Evolutionary conservation across 2,888 invertebrate species (phyloP), one percentile per base, ranked within the genome.

Genomic region (Biston betularia): DNA sequence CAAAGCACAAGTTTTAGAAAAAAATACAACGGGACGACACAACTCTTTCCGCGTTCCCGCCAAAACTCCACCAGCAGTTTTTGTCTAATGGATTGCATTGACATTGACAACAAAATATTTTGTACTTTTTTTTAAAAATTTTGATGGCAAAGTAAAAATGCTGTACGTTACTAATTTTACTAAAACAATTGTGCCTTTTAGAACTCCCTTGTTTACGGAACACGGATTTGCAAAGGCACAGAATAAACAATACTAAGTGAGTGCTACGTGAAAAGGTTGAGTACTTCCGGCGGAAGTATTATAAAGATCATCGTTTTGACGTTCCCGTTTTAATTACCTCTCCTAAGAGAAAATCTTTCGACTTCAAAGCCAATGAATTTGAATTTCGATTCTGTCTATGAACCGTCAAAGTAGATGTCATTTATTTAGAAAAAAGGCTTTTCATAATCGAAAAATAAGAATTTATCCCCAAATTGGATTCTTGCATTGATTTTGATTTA

Each of bases 281-380:
- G 14, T 48, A 49, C 58, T 58, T 58, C 58, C 54, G 58, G 50
- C 58, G 54, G 50, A 58, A 72, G 63, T 73, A 65, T 60, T 55
- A 49, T 49, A 50, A 70, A 73, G 71, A 58, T 63, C 59, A 34
- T 38, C 35, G 68, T 70, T 63, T 62, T 53, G 53, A 52, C 54
- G 40, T 66, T 50, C 48, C 45, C 62, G 70, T 71, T 70, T 75
- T 72, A 79, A 80, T 79, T 74, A 76, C 35, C 72, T 76, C 72
- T 72, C 73, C 8, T 24, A 53, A 76, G 72, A 71, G 63, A 74
- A 38, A 66, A 56, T 68, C 7, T 49, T 8, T 44, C n/a, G 14
- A 63, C 69, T 73, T 78, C 72, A 75, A 79, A 79, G 74, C 42
- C 7, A 49, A 50, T 55, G 56, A 69, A 68, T 72, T 79, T 72